phyloP scores from a whole-genome alignment of 2,888 invertebrate genomes.

The Saturnia japonica region DNA sequence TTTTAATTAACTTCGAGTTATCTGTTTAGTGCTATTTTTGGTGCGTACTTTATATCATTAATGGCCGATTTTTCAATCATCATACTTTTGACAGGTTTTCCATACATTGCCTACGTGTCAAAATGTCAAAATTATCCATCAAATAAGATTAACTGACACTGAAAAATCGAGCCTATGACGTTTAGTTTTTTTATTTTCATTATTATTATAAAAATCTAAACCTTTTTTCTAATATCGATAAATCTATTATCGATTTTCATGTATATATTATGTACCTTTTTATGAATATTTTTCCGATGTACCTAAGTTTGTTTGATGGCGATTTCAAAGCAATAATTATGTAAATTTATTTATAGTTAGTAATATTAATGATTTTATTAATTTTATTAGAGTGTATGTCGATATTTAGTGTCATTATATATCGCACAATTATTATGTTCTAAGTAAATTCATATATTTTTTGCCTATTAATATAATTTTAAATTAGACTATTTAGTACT shows the following conservation, averaged over 20 bases:
- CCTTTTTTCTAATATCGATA: conserved; percentile 10
- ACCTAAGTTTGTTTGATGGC: conserved; percentile 42
- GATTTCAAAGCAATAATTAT: conserved; percentile 71
- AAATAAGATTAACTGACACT: no score
- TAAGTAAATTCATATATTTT: conserved; percentile 32
- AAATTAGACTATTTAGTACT: conserved; percentile 22
- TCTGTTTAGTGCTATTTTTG: conserved; percentile 44
- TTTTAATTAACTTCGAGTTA: neutral
- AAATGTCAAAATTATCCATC: no score
- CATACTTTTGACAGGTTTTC: no score
- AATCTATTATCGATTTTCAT: neutral
- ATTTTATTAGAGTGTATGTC: conserved; percentile 49
- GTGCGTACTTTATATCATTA: conserved; percentile 47
- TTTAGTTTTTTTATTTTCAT: conserved; percentile 26
- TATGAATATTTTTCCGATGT: conserved; percentile 50
- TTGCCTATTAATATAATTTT: neutral
- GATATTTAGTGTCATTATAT: conserved; percentile 47
- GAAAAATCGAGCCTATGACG: no score
- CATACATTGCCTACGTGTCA: no score
- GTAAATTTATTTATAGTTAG: conserved; percentile 58
- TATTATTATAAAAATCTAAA: conserved; percentile 1
- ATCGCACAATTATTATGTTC: conserved; percentile 57
- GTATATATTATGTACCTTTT: conserved; percentile 5
- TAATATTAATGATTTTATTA: conserved; percentile 60
- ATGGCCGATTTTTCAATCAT: no score